These are phyloP conservation scores for Podotricha telesiphe DNA, from an alignment of 2,888 invertebrate species.

Conservation along the genomic window DNA sequence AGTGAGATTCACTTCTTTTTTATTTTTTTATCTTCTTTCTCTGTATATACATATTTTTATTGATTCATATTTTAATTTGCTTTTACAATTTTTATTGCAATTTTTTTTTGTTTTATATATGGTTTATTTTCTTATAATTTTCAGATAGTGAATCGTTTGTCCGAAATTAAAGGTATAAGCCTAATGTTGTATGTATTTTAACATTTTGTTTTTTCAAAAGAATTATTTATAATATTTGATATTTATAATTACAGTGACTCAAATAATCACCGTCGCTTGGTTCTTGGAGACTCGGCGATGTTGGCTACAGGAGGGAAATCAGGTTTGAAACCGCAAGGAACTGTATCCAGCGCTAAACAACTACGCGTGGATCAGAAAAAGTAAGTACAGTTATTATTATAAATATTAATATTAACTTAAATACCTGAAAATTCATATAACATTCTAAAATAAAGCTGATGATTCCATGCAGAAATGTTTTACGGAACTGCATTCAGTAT, in stretches of 20 bases:
- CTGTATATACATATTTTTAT: no score
- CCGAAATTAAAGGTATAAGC: background rate
- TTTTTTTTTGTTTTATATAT: background rate
- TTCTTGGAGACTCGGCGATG: conserved; percentile 96
- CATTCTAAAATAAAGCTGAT: no score
- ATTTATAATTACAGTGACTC: conserved; percentile 88
- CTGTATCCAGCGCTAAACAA: conserved; percentile 94
- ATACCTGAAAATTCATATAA: no score
- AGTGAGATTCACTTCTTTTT: conserved; percentile 77
- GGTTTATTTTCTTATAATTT: conserved; percentile 15
- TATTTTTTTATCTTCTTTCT: no score
- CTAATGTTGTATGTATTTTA: background rate
- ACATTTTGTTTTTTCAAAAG: background rate
- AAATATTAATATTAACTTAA: no score
- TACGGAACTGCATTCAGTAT: no score
- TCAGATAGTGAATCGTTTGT: conserved; percentile 5
- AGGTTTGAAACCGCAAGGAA: conserved; percentile 93
- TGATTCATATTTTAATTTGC: no score
- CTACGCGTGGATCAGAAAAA: conserved; percentile 94
- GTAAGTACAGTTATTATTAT: conserved; percentile 72
- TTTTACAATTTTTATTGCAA: background rate
- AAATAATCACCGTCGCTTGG: conserved; percentile 93
- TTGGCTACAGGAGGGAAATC: conserved; percentile 90
- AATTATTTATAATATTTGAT: background rate
- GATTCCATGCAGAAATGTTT: no score